Evolutionary conservation across 2,113 vertebrate species (phyloP).

Genomic region (Pungitius pungitius): DNA sequence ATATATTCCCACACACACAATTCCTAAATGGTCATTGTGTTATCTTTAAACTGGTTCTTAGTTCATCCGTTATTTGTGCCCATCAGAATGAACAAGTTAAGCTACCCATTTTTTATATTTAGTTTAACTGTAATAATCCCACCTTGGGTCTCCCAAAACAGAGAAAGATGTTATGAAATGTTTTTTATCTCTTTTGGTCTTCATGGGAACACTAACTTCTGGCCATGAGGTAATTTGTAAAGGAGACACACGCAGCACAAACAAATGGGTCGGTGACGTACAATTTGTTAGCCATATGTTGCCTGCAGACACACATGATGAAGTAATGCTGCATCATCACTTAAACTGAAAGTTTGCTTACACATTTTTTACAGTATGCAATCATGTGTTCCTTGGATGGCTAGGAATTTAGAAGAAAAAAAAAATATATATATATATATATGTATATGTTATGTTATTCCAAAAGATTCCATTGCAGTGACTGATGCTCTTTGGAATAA

Average conservation of each 20-base stretch:
- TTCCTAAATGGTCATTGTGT: not conserved
- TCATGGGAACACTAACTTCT: not conserved
- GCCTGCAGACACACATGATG: constrained; percentile 20
- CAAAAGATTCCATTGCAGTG: constrained; percentile 16
- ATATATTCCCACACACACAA: not conserved
- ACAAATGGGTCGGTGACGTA: not conserved
- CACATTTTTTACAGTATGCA: not conserved
- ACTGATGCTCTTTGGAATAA: constrained; percentile 8
- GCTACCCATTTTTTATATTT: not conserved
- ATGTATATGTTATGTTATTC: not conserved
- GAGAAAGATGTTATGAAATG: not conserved
- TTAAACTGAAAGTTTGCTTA: not conserved
- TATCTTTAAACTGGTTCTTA: not conserved
- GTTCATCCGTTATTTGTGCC: not conserved
- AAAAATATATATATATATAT: not conserved
- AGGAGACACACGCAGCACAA: not conserved
- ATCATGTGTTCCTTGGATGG: not conserved
- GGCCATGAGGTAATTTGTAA: not conserved
- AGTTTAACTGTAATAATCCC: not conserved
- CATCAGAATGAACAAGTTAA: not conserved
- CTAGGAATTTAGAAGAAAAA: not conserved
- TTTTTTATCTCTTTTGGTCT: not conserved
- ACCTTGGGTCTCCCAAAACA: not conserved
- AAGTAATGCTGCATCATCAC: not conserved
- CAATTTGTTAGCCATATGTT: constrained; percentile 28